These are phyloP conservation scores for Miniopterus natalensis DNA, from an alignment of 2,113 vertebrate species.

Conservation along the genomic window DNA sequence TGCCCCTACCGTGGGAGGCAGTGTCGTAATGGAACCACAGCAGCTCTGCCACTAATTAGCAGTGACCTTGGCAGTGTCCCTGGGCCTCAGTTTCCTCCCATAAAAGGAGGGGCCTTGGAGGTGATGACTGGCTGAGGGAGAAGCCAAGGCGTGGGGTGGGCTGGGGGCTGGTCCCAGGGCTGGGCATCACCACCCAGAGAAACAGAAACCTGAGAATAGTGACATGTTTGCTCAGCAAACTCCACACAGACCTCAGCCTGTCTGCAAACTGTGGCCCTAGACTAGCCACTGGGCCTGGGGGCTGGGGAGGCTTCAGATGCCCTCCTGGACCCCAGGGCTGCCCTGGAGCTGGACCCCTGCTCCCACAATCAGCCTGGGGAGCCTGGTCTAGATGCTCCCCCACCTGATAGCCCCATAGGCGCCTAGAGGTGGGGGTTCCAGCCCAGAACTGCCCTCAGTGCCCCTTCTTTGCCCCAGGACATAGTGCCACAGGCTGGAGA, in stretches of 20 bases:
- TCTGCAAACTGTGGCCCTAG: neutral
- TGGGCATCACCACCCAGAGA: neutral
- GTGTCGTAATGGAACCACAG: neutral
- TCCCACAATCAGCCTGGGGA: neutral
- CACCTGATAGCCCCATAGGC: neutral
- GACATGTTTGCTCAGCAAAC: rapidly evolving
- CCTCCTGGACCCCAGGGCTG: neutral
- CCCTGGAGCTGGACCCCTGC: neutral
- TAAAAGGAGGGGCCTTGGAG: neutral
- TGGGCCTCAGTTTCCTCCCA: neutral
- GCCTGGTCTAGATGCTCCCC: neutral
- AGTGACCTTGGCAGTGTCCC: slow-evolving; percentile 17
- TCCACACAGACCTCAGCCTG: neutral
- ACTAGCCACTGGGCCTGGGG: neutral
- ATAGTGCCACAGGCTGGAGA: neutral
- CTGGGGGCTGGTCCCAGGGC: neutral
- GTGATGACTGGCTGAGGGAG: neutral
- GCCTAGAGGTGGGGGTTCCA: neutral
- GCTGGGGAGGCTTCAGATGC: neutral
- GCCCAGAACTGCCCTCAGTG: neutral
- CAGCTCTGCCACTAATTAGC: slow-evolving; percentile 6
- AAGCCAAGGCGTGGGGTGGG: neutral
- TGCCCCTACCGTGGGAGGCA: neutral
- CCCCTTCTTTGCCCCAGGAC: neutral
- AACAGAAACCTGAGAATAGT: neutral